Conservation (phyloP, 2,888 invertebrate species). For the Shargacucullia verbasci region DNA sequence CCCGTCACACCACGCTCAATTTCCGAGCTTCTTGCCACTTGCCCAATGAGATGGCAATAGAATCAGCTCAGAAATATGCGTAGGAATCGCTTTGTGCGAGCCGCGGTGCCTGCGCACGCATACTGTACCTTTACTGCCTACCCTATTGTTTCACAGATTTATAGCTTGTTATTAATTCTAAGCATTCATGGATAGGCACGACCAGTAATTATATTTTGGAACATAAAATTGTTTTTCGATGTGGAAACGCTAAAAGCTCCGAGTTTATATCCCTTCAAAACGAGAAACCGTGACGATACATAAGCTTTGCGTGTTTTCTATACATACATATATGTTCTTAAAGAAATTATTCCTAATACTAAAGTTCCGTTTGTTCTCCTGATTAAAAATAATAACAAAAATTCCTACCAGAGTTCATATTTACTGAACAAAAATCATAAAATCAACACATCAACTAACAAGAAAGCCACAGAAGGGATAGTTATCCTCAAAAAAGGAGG, state of each 20-base stretch:
- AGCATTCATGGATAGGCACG: conserved; percentile 47
- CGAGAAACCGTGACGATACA: conserved; percentile 6
- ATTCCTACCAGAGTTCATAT: not conserved
- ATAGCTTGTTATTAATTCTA: conserved; percentile 43
- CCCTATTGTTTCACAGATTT: conserved; percentile 46
- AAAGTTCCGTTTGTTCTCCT: too few species aligned
- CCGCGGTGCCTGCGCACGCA: conserved; percentile 52
- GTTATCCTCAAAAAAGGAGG: conserved; percentile 62
- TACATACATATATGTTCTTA: not conserved
- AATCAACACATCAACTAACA: conserved; percentile 15
- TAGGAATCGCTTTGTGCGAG: conserved; percentile 31
- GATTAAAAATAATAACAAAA: not conserved
- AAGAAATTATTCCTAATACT: too few species aligned
- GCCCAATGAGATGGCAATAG: not conserved
- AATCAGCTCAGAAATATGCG: conserved; percentile 16
- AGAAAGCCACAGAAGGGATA: conserved; percentile 53
- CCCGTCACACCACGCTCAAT: too few species aligned
- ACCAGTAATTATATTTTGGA: conserved; percentile 25
- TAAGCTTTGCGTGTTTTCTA: not conserved
- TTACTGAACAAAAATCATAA: conserved; percentile 11
- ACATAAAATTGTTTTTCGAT: conserved; percentile 33
- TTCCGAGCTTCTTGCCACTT: not conserved
- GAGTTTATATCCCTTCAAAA: not conserved
- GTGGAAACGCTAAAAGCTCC: conserved; percentile 7
- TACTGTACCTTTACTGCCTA: conserved; percentile 36